Conservation (phyloP, 2,797 vertebrate genomes). For the Falco rusticolus region DNA sequence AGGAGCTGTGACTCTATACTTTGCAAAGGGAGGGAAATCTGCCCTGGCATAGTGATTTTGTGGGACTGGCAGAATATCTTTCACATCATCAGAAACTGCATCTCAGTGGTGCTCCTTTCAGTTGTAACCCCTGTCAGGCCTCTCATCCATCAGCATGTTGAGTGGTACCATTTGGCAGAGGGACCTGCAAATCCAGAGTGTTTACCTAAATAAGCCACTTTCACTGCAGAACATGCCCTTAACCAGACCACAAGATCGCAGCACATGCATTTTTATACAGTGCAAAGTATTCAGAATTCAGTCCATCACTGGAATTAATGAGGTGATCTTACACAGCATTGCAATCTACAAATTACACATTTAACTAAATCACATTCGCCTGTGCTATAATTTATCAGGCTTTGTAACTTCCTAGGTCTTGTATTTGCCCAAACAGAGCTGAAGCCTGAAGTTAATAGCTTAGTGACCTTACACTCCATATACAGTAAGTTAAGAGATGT, state of each 20-base stretch:
- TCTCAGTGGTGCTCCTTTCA: background rate
- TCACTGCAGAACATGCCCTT: background rate
- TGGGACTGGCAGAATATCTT: background rate
- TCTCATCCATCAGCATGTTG: background rate
- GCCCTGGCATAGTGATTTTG: background rate
- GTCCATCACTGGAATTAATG: background rate
- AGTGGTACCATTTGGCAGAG: background rate
- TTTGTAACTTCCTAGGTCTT: background rate
- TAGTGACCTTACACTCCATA: background rate
- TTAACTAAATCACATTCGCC: background rate
- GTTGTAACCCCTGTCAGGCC: background rate
- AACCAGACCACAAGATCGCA: background rate
- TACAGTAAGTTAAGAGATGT: background rate
- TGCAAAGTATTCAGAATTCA: background rate
- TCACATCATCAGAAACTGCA: background rate
- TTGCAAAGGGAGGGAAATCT: background rate
- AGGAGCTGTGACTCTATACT: background rate
- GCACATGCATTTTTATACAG: background rate
- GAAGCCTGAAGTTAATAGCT: background rate
- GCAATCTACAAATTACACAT: background rate
- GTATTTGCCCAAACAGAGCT: background rate
- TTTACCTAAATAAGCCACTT: background rate
- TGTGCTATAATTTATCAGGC: background rate
- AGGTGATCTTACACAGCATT: background rate
- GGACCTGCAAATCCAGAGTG: background rate